These are phyloP conservation scores for Drosophila ustulata DNA, from an alignment of 2,888 invertebrate genomes.

Conservation along the genomic window DNA sequence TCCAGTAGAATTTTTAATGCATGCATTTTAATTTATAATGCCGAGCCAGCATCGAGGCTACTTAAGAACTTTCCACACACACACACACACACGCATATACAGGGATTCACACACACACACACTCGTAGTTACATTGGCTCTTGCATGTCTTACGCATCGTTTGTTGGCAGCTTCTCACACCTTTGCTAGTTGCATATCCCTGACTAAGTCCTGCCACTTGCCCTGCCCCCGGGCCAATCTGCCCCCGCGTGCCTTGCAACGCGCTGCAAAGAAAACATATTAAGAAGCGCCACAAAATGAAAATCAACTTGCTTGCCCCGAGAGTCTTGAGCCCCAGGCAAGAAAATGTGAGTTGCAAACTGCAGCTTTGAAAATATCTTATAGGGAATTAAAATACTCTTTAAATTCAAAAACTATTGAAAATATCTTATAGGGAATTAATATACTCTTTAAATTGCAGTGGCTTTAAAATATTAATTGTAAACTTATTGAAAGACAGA, in stretches of 20 bases:
- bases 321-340: constrained; percentile 17
- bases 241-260: constrained; percentile 6
- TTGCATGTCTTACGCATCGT: constrained; percentile 46
- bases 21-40: constrained; percentile 83
- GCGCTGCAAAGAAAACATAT: constrained; percentile 60
- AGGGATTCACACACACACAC: constrained; percentile 6
- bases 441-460: too few relatives aligned
- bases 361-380: not conserved
- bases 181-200: constrained; percentile 69
- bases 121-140: constrained; percentile 3
- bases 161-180: constrained; percentile 64
- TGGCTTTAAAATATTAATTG: not conserved
- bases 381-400: constrained; percentile 3
- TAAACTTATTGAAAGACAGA: not conserved
- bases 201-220: constrained; percentile 62
- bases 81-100: constrained; percentile 16
- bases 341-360: constrained; percentile 9
- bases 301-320: constrained; percentile 52
- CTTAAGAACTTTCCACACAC: constrained; percentile 34
- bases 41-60: constrained; percentile 66
- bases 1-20: constrained; percentile 80
- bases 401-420: not conserved
- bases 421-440: too few relatives aligned
- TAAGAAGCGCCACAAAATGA: constrained; percentile 68
- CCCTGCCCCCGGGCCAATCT: constrained; percentile 8